phyloP scores from a whole-genome alignment of 2,888 invertebrate species.

The Eumerus sabulonum region DNA sequence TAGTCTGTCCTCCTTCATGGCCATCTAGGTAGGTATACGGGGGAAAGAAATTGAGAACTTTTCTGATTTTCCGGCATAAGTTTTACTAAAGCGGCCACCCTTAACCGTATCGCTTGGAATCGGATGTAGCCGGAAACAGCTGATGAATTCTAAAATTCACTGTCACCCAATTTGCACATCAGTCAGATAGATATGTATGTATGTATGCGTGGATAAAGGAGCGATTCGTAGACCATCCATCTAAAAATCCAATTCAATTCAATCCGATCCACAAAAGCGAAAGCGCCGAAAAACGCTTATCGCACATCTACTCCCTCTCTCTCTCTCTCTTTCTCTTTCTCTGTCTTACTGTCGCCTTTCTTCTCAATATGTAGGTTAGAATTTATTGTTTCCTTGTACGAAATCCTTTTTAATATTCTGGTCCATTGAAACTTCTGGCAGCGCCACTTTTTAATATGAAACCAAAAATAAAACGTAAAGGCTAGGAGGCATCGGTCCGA shows the following conservation, averaged over 20 bases:
- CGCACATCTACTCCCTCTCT: too few relatives aligned
- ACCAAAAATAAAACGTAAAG: slow-evolving; percentile 18
- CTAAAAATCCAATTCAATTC: slow-evolving; percentile 25
- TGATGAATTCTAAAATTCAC: slow-evolving; percentile 62
- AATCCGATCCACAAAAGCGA: slow-evolving; percentile 26
- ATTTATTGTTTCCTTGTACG: slow-evolving; percentile 55
- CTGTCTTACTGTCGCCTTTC: not conserved
- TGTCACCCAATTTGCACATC: slow-evolving; percentile 61
- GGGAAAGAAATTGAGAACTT: slow-evolving; percentile 37
- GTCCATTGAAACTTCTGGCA: slow-evolving; percentile 58
- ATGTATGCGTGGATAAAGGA: too few relatives aligned
- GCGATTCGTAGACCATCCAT: slow-evolving; percentile 16
- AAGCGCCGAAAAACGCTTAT: not conserved
- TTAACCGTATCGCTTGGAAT: too few relatives aligned
- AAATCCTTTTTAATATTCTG: slow-evolving; percentile 62
- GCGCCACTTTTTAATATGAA: slow-evolving; percentile 59
- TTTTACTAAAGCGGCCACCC: too few relatives aligned
- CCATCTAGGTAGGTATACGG: too few relatives aligned
- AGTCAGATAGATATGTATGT: slow-evolving; percentile 37
- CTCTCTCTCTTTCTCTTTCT: too few relatives aligned
- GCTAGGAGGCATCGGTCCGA: not conserved
- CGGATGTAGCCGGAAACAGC: slow-evolving; percentile 48
- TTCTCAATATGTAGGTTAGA: slow-evolving; percentile 59
- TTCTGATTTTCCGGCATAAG: slow-evolving; percentile 1
- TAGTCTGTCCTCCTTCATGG: too few relatives aligned